phyloP scores from a whole-genome alignment of 2,888 invertebrate species.

The Oeneis ivallda region DNA sequence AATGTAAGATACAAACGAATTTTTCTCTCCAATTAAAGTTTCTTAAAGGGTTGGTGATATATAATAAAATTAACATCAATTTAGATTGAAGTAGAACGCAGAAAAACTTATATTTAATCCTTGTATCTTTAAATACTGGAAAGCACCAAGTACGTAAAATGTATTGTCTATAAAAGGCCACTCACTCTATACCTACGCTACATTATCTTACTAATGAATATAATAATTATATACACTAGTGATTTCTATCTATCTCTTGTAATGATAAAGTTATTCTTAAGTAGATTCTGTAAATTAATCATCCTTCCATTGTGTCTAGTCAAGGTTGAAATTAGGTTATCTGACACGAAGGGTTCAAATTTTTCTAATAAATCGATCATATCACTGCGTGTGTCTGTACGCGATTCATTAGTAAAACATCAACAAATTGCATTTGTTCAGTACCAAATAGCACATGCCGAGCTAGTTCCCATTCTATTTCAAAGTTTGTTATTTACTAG shows the following conservation, averaged over 20 bases:
- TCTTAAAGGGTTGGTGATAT: conserved; percentile 60
- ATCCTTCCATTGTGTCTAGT: conserved; percentile 65
- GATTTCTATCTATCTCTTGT: conserved; percentile 75
- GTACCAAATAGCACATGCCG: conserved; percentile 74
- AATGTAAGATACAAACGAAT: conserved; percentile 55
- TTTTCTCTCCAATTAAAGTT: conserved; percentile 56
- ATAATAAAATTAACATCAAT: conserved; percentile 53
- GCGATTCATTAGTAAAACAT: conserved; percentile 63
- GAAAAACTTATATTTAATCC: conserved; percentile 48
- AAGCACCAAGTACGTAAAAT: conserved; percentile 67
- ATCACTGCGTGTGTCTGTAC: conserved; percentile 45
- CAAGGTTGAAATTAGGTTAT: conserved; percentile 38
- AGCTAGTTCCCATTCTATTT: conserved; percentile 66
- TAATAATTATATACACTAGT: conserved; percentile 61
- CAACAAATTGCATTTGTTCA: conserved; percentile 75
- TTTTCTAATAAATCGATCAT: conserved; percentile 43
- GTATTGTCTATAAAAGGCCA: conserved; percentile 52
- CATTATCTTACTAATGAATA: conserved; percentile 59
- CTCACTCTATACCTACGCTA: conserved; percentile 50
- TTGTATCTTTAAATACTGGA: conserved; percentile 50
- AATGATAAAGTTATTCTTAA: conserved; percentile 55
- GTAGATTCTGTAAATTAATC: conserved; percentile 73
- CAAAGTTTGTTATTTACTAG: conserved; percentile 55
- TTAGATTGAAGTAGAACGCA: conserved; percentile 51
- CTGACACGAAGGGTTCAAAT: conserved; percentile 35